Evolutionary conservation across 2,113 vertebrate genomes (phyloP), one percentile per base, ranked within the genome.

Genomic region (Psittacula cyanocephala): DNA sequence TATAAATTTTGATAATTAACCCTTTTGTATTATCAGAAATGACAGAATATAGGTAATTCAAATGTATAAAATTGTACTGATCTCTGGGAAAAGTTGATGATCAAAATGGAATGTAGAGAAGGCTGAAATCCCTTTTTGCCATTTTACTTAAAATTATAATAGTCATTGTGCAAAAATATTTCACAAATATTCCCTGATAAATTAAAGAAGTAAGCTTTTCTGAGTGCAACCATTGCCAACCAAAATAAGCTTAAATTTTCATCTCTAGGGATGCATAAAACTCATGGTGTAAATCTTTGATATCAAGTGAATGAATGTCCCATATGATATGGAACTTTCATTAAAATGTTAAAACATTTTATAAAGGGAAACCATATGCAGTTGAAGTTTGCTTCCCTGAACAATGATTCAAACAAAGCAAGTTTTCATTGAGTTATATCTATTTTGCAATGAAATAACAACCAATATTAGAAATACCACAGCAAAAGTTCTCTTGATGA

Each of bases 321-420:
- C 39, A 60, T 27, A 83, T 77, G 52, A 95, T 88, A 89, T 13
- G 72, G 89, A 94, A 91, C 86, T 91, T 84, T 88, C 94, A 96
- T 91, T 89, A 95, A 96, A 95, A 82, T 52, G 31, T 68, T 88
- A 53, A 96, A 97, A 84, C 43, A 44, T 85, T 88, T 91, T 84
- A 88, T 37, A 94, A 83, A 46, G 43, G 47, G 28, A 92, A 69
- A 91, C 6, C 79, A 97, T 91, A 89, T 77, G 71, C 19, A 81
- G 35, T 65, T 74, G 50, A 13, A 53, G 59, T 44, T 93, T 76
- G 47, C 28, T 69, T 89, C 41, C n/a, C n/a, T 92, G 55, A 97
- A 71, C 46, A 67, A 86, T 52, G 27, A 93, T 31, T 72, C 92
- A 86, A 88, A 91, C 57, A 93, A 63, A 92, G 67, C 29, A 95